Conservation (phyloP, 2,797 vertebrate genomes). For the Myiotriccus ornatus region DNA sequence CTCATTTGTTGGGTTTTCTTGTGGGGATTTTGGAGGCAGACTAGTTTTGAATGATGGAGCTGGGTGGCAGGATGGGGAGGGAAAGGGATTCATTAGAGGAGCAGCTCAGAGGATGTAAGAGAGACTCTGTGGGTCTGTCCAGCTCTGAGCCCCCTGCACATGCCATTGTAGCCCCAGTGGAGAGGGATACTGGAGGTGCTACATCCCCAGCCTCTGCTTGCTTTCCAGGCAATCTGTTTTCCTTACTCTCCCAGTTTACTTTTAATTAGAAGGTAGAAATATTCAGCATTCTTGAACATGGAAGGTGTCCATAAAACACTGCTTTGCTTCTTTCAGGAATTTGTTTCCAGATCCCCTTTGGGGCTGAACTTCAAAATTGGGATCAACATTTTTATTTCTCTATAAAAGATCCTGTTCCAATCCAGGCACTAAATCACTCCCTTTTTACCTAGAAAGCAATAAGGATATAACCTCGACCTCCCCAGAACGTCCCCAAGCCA, state of each 20-base stretch:
- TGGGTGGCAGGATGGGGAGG: not conserved
- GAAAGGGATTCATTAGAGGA: not conserved
- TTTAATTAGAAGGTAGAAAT: not conserved
- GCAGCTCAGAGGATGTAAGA: not conserved
- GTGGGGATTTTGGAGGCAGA: not conserved
- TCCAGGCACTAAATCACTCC: not conserved
- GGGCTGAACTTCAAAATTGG: not conserved
- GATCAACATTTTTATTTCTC: not conserved
- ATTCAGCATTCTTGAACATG: not conserved
- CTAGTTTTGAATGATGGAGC: not conserved
- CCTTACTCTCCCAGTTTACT: not conserved
- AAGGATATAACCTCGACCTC: not conserved
- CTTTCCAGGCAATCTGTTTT: not conserved
- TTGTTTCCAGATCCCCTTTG: not conserved
- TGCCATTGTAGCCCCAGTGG: accelerated
- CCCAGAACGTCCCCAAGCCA: not conserved
- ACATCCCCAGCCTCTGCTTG: not conserved
- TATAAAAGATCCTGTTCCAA: not conserved
- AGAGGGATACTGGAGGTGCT: not conserved
- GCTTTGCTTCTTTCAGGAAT: not conserved
- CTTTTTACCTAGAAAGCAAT: constrained; percentile 16
- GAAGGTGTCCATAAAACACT: not conserved
- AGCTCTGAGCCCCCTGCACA: not conserved
- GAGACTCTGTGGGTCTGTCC: not conserved
- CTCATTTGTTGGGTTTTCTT: not conserved